Percentiles rank a stretch among this genome's conserved stretches.
Evolutionary conservation across 2,113 vertebrate genomes (phyloP).

Genomic region (Tor tambroides): DNA sequence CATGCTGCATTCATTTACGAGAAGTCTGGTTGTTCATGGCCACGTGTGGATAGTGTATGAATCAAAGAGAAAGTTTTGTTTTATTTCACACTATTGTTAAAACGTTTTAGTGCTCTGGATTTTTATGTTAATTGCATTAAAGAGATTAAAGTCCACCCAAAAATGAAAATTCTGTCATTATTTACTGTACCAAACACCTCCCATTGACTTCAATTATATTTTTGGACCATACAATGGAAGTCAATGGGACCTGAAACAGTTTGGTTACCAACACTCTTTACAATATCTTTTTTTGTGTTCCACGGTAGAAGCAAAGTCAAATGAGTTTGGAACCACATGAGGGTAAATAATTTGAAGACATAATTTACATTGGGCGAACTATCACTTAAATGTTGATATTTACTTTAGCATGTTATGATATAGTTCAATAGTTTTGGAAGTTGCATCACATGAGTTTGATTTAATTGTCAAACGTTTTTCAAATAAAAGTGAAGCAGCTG

Average conservation of each 20-base stretch:
- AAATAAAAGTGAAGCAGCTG: neutral
- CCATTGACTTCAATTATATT: neutral
- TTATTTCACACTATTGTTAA: neutral
- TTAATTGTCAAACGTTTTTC: neutral
- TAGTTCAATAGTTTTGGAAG: neutral
- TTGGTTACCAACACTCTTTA: neutral
- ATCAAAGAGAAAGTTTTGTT: slow-evolving; percentile 4
- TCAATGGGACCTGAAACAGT: neutral
- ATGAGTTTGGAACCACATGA: neutral
- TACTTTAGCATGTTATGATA: neutral
- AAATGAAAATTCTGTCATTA: neutral
- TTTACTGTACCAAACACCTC: neutral
- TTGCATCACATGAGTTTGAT: neutral
- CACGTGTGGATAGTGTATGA: neutral
- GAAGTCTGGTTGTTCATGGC: neutral
- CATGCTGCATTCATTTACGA: neutral
- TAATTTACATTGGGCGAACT: neutral
- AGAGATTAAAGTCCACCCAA: neutral
- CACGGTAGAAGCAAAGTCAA: neutral
- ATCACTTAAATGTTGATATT: neutral
- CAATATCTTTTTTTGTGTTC: neutral
- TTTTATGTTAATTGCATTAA: neutral
- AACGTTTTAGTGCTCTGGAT: neutral
- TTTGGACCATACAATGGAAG: neutral
- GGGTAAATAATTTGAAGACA: neutral